Evolutionary conservation across 2,113 vertebrate species (phyloP).

Genomic region (Sakesphorus luctuosus): DNA sequence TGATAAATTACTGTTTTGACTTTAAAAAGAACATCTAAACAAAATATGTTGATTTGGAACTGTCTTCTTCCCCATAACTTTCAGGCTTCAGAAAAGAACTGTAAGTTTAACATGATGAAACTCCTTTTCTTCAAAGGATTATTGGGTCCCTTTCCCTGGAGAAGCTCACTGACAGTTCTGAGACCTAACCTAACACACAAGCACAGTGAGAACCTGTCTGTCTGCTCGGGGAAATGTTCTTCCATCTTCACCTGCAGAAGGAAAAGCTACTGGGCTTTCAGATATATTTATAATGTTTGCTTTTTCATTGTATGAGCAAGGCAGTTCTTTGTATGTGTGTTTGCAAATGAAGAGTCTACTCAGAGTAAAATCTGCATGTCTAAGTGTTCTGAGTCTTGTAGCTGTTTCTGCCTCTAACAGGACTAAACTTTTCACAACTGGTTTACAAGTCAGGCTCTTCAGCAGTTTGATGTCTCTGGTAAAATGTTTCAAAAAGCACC

Average conservation of each 20-base stretch:
- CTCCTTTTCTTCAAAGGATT: neutral
- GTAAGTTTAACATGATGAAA: neutral
- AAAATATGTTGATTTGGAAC: neutral
- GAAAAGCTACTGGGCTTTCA: neutral
- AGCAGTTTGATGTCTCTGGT: neutral
- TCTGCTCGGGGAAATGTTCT: neutral
- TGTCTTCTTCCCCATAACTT: neutral
- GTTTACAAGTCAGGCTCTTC: neutral
- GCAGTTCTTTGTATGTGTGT: neutral
- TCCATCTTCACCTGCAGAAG: neutral
- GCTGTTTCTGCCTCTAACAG: neutral
- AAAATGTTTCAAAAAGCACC: neutral
- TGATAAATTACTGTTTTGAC: neutral
- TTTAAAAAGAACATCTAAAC: neutral
- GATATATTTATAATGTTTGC: neutral
- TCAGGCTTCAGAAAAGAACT: neutral
- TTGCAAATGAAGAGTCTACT: neutral
- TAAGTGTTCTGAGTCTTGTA: neutral
- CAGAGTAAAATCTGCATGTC: neutral
- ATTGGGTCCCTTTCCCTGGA: neutral
- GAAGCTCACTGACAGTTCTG: neutral
- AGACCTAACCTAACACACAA: neutral
- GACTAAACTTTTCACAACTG: neutral
- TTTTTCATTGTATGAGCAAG: neutral
- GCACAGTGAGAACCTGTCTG: neutral